A percentile compares a stretch with the other conserved stretches of the same genome.
These are phyloP conservation scores for Ectropis crepuscularia DNA, from an alignment of 2,888 invertebrate genomes.

Conservation along the genomic window DNA sequence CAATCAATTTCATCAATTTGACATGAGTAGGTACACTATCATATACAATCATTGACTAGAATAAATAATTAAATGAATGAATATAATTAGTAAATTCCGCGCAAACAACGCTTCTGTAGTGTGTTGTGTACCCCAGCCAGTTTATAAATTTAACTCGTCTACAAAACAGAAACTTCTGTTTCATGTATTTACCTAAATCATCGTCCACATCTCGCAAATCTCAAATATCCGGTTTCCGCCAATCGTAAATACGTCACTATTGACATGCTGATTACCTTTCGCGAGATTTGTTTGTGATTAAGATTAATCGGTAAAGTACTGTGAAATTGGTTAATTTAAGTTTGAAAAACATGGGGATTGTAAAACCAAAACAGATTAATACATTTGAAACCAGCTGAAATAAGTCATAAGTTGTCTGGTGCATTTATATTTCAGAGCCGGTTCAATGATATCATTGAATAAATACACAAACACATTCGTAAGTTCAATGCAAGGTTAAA, in stretches of 20 bases:
- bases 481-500: not conserved
- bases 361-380: constrained; percentile 14
- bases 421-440: not conserved
- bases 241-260: constrained; percentile 12
- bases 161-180: no score
- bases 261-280: constrained; percentile 16
- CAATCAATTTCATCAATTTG: no score
- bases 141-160: no score
- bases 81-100: no score
- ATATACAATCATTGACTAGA: no score
- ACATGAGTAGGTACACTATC: no score
- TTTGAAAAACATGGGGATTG: constrained; percentile 12
- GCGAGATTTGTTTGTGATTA: constrained; percentile 21
- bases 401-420: not conserved
- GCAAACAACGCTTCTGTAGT: no score
- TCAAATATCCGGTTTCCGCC: constrained; percentile 5
- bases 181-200: no score
- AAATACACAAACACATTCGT: not conserved
- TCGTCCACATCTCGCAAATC: not conserved
- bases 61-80: no score
- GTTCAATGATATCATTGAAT: not conserved
- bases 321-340: constrained; percentile 4
- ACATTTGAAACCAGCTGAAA: constrained; percentile 1
- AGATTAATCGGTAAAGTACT: constrained; percentile 17
- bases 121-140: no score